phyloP scores from a whole-genome alignment of 2,113 vertebrate genomes.

The Guaruba guarouba region DNA sequence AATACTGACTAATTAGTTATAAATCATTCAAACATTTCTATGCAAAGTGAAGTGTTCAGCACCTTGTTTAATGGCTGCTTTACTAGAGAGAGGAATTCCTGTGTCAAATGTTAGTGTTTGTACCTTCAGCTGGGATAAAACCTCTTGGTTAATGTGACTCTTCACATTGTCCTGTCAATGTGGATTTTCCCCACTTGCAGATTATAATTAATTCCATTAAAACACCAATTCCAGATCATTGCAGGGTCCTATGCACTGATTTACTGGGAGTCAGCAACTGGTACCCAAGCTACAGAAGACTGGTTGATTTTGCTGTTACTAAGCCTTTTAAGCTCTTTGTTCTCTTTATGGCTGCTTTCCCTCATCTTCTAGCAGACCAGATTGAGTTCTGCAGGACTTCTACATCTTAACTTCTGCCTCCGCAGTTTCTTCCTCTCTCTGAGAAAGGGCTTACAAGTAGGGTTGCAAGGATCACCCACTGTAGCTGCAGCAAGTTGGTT shows the following conservation, averaged over 20 bases:
- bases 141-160: fast-evolving
- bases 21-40: constrained; percentile 3
- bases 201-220: background rate
- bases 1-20: background rate
- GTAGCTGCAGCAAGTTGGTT: background rate
- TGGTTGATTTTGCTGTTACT: background rate
- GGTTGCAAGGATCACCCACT: background rate
- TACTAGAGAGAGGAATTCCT: background rate
- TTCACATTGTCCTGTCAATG: background rate
- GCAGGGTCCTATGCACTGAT: background rate
- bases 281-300: fast-evolving
- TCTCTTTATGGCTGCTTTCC: background rate
- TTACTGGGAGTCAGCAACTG: background rate
- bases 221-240: background rate
- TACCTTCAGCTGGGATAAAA: background rate
- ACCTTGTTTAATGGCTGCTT: background rate
- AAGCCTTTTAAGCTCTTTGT: background rate
- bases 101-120: background rate
- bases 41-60: background rate
- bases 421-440: background rate
- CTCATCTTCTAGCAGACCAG: background rate
- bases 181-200: background rate
- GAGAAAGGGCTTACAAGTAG: background rate
- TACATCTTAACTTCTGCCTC: background rate
- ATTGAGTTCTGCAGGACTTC: background rate